Percentiles rank a stretch among this genome's conserved stretches.
These are phyloP conservation scores for Dendroctonus ponderosae DNA, from an alignment of 1,140 invertebrate species.

Conservation along the genomic window DNA sequence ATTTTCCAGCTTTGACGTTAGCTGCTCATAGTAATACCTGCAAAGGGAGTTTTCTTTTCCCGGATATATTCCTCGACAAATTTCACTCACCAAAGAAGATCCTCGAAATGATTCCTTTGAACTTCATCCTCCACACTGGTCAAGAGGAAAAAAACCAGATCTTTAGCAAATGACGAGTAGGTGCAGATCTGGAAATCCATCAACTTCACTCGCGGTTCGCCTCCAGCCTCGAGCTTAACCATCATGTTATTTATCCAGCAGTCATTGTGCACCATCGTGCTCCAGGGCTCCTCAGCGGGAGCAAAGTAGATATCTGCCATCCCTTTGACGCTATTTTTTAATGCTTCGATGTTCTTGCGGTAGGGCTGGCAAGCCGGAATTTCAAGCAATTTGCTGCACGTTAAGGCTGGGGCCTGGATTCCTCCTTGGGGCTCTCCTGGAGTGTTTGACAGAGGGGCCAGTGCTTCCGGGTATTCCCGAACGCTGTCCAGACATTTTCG, in stretches of 20 bases:
- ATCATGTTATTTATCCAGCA: conserved; percentile 66
- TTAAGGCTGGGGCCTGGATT: not conserved
- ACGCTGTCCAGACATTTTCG: conserved; percentile 43
- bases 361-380: not conserved
- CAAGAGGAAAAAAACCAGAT: conserved; percentile 60
- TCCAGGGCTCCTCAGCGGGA: conserved; percentile 49
- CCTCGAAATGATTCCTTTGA: conserved; percentile 50
- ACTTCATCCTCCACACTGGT: conserved; percentile 54
- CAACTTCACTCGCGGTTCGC: conserved; percentile 55
- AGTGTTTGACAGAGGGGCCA: too few relatives aligned
- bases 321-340: conserved; percentile 1
- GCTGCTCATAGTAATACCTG: conserved; percentile 11
- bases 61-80: too few relatives aligned
- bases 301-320: not conserved
- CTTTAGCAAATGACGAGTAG: conserved; percentile 55
- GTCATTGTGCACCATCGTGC: conserved; percentile 58
- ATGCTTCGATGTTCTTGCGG: not conserved
- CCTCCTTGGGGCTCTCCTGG: not conserved
- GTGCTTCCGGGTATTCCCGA: not conserved
- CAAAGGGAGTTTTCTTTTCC: not conserved
- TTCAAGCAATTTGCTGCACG: not conserved
- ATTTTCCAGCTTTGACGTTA: not conserved
- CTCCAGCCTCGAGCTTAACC: conserved; percentile 34
- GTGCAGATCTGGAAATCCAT: conserved; percentile 63
- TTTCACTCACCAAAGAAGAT: conserved; percentile 46